These are phyloP conservation scores for Dynastes grantii DNA, from an alignment of 2,888 invertebrate species.

Conservation along the genomic window DNA sequence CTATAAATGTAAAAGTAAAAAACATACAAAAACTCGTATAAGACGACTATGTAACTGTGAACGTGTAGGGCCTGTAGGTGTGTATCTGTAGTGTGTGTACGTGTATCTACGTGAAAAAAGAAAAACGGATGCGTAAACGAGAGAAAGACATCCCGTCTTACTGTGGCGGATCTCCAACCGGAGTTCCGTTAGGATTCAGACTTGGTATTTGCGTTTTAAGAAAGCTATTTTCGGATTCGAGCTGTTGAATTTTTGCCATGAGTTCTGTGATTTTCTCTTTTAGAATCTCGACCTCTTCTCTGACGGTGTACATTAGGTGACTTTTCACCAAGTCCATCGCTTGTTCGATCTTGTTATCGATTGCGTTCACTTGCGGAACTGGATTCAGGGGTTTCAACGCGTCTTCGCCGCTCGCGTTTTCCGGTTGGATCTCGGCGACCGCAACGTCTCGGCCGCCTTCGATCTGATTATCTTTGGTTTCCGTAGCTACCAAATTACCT, in stretches of 20 bases:
- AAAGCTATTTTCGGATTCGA: slow-evolving; percentile 81
- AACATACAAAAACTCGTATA: slow-evolving; percentile 48
- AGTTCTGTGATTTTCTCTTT: slow-evolving; percentile 83
- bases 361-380: slow-evolving; percentile 74
- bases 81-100: background rate
- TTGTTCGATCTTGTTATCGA: slow-evolving; percentile 87
- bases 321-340: slow-evolving; percentile 87
- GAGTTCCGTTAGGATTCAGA: slow-evolving; percentile 54
- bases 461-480: slow-evolving; percentile 56
- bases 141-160: slow-evolving; percentile 37
- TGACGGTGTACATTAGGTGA: slow-evolving; percentile 84
- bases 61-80: background rate
- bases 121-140: slow-evolving; percentile 9
- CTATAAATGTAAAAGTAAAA: slow-evolving; percentile 48
- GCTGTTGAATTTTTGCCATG: slow-evolving; percentile 79
- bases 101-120: background rate
- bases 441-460: slow-evolving; percentile 49
- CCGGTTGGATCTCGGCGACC: slow-evolving; percentile 36
- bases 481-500: slow-evolving; percentile 63
- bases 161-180: slow-evolving; percentile 53
- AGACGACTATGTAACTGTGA: slow-evolving; percentile 31
- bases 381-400: slow-evolving; percentile 62
- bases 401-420: slow-evolving; percentile 53
- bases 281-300: slow-evolving; percentile 84
- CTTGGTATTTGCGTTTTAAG: slow-evolving; percentile 71